A percentile compares a stretch with the other conserved stretches of the same genome.
Evolutionary conservation across 2,113 vertebrate species (phyloP).

Genomic region (Holacanthus passer): DNA sequence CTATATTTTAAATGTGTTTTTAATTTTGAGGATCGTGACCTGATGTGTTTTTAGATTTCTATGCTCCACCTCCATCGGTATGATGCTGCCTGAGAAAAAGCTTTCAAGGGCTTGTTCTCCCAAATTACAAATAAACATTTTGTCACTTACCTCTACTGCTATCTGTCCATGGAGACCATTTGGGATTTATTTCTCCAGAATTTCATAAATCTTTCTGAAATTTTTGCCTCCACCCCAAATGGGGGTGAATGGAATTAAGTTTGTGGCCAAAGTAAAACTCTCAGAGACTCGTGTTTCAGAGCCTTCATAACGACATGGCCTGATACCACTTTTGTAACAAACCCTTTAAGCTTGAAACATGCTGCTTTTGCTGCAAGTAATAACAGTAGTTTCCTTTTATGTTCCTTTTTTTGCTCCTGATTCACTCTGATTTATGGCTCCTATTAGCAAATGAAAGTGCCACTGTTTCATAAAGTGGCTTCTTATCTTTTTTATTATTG

Average conservation of each 20-base stretch:
- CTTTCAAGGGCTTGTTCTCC: not conserved
- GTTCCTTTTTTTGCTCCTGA: not conserved
- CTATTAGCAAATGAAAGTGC: constrained; percentile 24
- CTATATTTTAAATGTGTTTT: too few relatives aligned
- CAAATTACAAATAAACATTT: not conserved
- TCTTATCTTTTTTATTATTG: constrained; percentile 12
- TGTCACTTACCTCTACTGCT: not conserved
- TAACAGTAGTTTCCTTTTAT: not conserved
- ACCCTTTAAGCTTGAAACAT: not conserved
- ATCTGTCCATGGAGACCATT: not conserved
- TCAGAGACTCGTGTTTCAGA: not conserved
- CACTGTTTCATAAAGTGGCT: constrained; percentile 15
- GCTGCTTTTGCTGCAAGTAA: not conserved
- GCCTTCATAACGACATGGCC: not conserved
- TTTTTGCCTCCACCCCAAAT: not conserved
- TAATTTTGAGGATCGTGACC: not conserved
- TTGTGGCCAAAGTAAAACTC: not conserved
- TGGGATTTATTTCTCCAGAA: not conserved
- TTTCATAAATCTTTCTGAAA: not conserved
- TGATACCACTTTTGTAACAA: too few relatives aligned
- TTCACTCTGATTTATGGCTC: constrained; percentile 8
- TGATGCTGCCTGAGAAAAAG: not conserved
- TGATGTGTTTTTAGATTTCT: too few relatives aligned
- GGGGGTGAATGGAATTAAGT: not conserved
- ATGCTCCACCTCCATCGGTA: too few relatives aligned